Percentiles rank a stretch among this genome's conserved stretches.
These are phyloP conservation scores for Passerina amoena DNA, from an alignment of 2,113 vertebrate species.

Conservation along the genomic window DNA sequence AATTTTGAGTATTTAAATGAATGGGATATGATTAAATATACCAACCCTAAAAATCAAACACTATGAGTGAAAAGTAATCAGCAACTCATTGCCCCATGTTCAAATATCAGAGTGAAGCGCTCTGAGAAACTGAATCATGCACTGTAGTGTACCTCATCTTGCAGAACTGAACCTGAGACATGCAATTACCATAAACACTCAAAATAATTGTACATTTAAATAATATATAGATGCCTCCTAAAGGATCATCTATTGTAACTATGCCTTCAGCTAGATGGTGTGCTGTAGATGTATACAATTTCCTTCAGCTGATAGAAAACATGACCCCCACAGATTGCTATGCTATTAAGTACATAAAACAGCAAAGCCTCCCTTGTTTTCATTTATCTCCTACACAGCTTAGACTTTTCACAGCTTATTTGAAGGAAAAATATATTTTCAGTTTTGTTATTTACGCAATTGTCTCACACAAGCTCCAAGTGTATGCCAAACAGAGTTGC, in stretches of 20 bases:
- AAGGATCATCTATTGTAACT: neutral
- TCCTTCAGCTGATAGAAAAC: neutral
- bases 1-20: conserved; percentile 8
- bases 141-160: neutral
- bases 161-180: neutral
- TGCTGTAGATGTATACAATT: neutral
- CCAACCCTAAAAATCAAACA: neutral
- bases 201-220: neutral
- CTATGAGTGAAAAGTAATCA: conserved; percentile 20
- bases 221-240: neutral
- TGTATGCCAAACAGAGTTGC: neutral
- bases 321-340: neutral
- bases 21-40: neutral
- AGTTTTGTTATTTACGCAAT: neutral
- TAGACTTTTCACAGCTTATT: neutral
- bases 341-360: neutral
- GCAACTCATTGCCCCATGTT: neutral
- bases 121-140: neutral
- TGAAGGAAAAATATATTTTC: neutral
- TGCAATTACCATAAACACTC: neutral
- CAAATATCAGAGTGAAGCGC: neutral
- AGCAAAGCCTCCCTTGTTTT: neutral
- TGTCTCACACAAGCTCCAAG: neutral
- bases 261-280: neutral
- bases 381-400: neutral